These are phyloP conservation scores for Dasypolia templi DNA, from an alignment of 2,888 invertebrate species.

Conservation along the genomic window DNA sequence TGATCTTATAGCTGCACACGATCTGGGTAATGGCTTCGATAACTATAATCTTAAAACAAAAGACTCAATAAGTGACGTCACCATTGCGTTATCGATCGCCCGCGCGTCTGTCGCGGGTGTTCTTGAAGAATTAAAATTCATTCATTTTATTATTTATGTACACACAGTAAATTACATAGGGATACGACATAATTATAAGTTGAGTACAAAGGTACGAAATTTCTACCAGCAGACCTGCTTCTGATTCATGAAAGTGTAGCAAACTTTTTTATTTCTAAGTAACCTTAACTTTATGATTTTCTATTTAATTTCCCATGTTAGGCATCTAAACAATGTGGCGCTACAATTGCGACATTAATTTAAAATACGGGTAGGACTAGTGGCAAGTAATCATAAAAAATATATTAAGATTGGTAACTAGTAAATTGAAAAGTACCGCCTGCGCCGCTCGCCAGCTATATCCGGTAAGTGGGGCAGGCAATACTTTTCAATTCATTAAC, in stretches of 20 bases:
- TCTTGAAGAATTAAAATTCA: too few relatives aligned
- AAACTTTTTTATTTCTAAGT: neutral
- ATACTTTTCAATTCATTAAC: too few relatives aligned
- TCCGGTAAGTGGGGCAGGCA: too few relatives aligned
- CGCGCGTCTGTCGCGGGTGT: too few relatives aligned
- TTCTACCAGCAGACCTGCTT: too few relatives aligned
- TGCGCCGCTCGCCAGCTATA: too few relatives aligned
- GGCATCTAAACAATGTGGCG: neutral
- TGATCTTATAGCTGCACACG: constrained; percentile 83
- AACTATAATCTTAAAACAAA: neutral
- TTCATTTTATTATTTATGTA: too few relatives aligned
- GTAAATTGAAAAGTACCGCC: neutral
- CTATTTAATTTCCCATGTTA: neutral
- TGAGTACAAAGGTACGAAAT: too few relatives aligned
- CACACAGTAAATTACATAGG: too few relatives aligned
- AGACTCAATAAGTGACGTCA: neutral
- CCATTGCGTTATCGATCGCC: neutral
- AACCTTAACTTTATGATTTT: neutral
- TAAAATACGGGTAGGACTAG: neutral
- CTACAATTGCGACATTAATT: neutral
- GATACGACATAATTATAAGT: too few relatives aligned
- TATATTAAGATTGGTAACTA: neutral
- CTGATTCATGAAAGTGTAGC: neutral
- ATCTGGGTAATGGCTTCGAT: constrained; percentile 73
- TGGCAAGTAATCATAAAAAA: neutral